Percentiles rank a stretch among this genome's conserved stretches.
These are phyloP conservation scores for Thamnophis elegans DNA, from an alignment of 2,797 vertebrate species.

Conservation along the genomic window DNA sequence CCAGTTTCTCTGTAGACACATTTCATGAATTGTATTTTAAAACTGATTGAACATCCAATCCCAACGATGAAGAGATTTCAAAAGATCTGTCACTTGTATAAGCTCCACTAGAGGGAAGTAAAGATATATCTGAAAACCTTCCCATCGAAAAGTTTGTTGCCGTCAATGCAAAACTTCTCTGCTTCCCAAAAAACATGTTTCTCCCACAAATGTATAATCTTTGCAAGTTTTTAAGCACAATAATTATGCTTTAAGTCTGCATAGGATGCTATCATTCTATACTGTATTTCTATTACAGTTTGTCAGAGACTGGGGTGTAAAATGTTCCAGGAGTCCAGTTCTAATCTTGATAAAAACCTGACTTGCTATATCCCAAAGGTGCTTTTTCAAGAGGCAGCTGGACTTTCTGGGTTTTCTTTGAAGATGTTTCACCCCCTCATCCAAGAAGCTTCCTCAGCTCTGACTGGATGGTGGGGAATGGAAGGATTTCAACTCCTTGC, in stretches of 20 bases:
- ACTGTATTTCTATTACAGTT: not conserved
- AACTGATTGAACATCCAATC: not conserved
- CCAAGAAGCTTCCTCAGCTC: too few species aligned
- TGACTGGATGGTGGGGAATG: too few species aligned
- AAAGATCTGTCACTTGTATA: not conserved
- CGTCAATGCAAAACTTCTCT: not conserved
- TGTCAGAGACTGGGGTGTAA: not conserved
- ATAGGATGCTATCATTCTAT: not conserved
- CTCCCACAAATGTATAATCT: not conserved
- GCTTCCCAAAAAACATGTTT: not conserved
- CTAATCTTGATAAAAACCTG: not conserved
- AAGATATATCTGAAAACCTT: slow-evolving; percentile 43
- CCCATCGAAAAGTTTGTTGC: not conserved
- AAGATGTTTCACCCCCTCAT: too few species aligned
- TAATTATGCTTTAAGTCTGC: not conserved
- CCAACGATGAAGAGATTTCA: not conserved
- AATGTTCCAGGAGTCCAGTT: not conserved
- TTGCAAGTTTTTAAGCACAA: not conserved
- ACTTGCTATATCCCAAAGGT: not conserved
- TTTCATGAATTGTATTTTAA: not conserved
- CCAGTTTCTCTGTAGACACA: not conserved
- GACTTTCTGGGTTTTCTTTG: too few species aligned
- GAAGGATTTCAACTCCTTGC: too few species aligned
- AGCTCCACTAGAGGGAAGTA: slow-evolving; percentile 57
- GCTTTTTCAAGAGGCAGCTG: too few species aligned